Evolutionary conservation across 2,113 vertebrate species (phyloP).

Genomic region (Amia ocellicauda): DNA sequence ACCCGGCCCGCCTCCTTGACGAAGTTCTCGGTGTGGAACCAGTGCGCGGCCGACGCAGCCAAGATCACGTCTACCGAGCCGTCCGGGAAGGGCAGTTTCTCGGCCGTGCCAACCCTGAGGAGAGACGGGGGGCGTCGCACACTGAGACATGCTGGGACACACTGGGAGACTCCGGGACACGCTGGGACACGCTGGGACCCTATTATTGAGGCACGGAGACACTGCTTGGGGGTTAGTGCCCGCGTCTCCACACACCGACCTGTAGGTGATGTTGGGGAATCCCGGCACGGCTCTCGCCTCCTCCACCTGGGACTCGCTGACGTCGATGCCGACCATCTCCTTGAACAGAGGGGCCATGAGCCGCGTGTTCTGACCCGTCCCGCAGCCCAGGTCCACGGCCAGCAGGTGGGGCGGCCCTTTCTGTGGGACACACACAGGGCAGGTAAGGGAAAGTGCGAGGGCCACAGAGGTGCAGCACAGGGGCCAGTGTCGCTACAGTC

Average conservation of each 20-base stretch:
- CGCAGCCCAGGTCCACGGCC: slow-evolving; percentile 67
- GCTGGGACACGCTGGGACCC: too few relatives aligned
- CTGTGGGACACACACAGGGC: slow-evolving; percentile 27
- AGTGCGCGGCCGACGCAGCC: slow-evolving; percentile 67
- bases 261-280: slow-evolving; percentile 60
- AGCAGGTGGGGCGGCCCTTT: slow-evolving; percentile 51
- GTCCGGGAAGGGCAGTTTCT: slow-evolving; percentile 64
- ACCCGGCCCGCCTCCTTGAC: slow-evolving; percentile 61
- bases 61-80: slow-evolving; percentile 70
- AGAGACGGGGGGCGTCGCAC: too few relatives aligned
- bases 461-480: too few relatives aligned
- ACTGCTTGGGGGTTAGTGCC: too few relatives aligned
- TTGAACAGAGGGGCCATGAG: slow-evolving; percentile 54
- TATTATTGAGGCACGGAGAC: too few relatives aligned
- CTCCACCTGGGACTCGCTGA: slow-evolving; percentile 58
- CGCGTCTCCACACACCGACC: slow-evolving; percentile 46
- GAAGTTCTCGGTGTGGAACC: slow-evolving; percentile 66
- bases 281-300: slow-evolving; percentile 48
- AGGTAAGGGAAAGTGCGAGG: not conserved
- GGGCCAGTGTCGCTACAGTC: too few relatives aligned
- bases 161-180: too few relatives aligned
- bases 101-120: slow-evolving; percentile 61
- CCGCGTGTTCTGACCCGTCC: slow-evolving; percentile 58
- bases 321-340: slow-evolving; percentile 57
- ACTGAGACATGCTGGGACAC: too few relatives aligned